A percentile compares a stretch with the other conserved stretches of the same genome.
phyloP scores from a whole-genome alignment of 2,888 invertebrate species.

The Julus scandinavius region DNA sequence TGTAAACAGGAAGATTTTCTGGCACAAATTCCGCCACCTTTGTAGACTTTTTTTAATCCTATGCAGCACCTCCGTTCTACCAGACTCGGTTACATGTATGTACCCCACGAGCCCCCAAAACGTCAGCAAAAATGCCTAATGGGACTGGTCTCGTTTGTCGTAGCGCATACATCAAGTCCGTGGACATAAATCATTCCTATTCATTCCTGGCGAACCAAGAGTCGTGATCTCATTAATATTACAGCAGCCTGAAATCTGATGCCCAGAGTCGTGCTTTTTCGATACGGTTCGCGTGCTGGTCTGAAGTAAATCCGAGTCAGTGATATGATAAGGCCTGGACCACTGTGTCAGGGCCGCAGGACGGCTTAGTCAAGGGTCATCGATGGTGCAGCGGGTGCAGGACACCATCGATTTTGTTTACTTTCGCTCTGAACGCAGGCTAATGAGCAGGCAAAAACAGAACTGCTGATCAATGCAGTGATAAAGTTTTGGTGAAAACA shows the following conservation, averaged over 20 bases:
- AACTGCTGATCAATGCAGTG: slow-evolving; percentile 18
- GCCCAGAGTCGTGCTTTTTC: neutral
- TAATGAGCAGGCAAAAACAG: neutral
- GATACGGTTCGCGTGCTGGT: neutral
- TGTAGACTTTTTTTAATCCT: neutral
- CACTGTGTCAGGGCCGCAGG: neutral
- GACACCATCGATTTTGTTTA: slow-evolving; percentile 29
- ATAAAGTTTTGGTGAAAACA: neutral
- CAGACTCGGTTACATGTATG: too few species aligned
- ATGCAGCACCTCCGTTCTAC: too few species aligned
- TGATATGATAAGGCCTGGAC: neutral
- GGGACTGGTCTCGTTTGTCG: neutral
- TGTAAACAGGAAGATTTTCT: neutral
- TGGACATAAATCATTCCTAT: neutral
- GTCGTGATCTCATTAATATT: neutral
- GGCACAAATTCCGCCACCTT: neutral
- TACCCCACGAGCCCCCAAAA: neutral
- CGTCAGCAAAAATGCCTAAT: neutral
- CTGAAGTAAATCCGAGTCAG: slow-evolving; percentile 15
- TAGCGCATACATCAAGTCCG: neutral
- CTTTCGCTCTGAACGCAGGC: neutral
- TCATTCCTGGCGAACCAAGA: neutral
- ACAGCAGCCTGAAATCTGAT: neutral
- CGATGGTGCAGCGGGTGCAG: too few species aligned
- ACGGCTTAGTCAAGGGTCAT: neutral